Base-by-base conservation (phyloP, 2,888 invertebrate genomes). In the Drosophila kuntzei region DNA sequence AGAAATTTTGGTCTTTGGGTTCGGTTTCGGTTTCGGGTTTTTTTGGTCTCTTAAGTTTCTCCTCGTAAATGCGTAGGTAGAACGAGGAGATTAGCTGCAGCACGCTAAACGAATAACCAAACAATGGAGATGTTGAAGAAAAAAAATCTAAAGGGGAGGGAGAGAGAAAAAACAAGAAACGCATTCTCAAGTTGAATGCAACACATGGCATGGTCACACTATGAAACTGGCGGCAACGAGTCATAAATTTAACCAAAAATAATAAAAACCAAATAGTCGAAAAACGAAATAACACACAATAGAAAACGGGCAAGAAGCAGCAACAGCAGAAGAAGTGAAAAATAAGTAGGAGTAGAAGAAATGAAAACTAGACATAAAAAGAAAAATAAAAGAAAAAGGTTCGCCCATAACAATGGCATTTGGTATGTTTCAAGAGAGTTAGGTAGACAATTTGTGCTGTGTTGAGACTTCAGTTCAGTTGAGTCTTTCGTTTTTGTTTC, bases 231-330 rank as follows among this genome's bases (percentile, higher is more conserved):
- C 72, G 66, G 71, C 72, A 68, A 58, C 73, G 57, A 75, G 81
- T 83, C 82, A 83, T 83, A 83, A 83, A 83, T 88, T 88, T 82
- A 50, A 80, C 76, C 71, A 63, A 82, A 75, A 72, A 71, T 77
- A 64, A 88, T 88, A 88, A 88, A 88, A 88, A 82, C 83, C 87
- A 83, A 83, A 83, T 85, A 83, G 82, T 84, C 81, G 71, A 64
- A 72, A 85, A 79, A 71, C 59, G 60, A 50, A 66, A 71, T 57
- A 72, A 65, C 41, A 39, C 47, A 43, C 57, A 66, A 22, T 46
- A 55, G 9, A 34, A 29, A 37, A 51, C 68, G 32, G n/a, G 27
- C 43, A 60, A 25, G 37, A 39, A 20, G 47, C 37, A 37, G 34
- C 9, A 36, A 16, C 4, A 25, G 37, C 36, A 20, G 47, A 34